Percentiles rank a stretch among this genome's conserved stretches.
Conservation (phyloP, 2,888 invertebrate species). For the Sarcophaga carnaria region DNA sequence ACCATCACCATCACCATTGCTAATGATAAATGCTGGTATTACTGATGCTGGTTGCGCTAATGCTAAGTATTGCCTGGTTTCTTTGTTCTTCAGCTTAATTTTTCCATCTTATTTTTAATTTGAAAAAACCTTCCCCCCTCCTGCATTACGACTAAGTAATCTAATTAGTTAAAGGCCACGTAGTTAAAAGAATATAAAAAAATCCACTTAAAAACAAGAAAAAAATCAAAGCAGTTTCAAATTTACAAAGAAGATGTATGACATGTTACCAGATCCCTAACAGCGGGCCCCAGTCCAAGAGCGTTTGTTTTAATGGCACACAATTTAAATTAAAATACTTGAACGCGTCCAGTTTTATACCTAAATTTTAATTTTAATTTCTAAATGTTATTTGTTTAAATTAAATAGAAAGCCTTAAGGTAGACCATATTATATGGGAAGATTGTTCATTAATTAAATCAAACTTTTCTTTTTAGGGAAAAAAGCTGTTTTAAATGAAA, state of each 20-base stretch:
- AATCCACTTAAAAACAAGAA: slow-evolving; percentile 6
- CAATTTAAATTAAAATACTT: slow-evolving; percentile 57
- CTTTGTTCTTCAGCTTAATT: too few relatives aligned
- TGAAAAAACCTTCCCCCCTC: neutral
- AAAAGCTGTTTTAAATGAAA: too few relatives aligned
- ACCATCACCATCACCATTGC: slow-evolving; percentile 17
- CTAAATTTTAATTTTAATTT: too few relatives aligned
- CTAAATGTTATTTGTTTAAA: too few relatives aligned
- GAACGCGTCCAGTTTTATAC: too few relatives aligned
- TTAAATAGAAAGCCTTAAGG: too few relatives aligned
- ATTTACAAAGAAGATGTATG: slow-evolving; percentile 21
- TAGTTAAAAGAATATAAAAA: slow-evolving; percentile 49
- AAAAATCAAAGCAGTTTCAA: too few relatives aligned
- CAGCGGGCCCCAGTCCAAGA: slow-evolving; percentile 27
- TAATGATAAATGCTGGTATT: slow-evolving; percentile 36
- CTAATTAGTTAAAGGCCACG: slow-evolving; percentile 65
- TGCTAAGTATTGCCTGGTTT: too few relatives aligned
- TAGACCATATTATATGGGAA: too few relatives aligned
- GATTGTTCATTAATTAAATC: too few relatives aligned
- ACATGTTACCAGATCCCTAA: slow-evolving; percentile 1
- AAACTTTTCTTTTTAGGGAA: too few relatives aligned
- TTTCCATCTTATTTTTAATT: slow-evolving; percentile 9
- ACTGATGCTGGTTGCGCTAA: neutral
- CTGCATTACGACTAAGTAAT: slow-evolving; percentile 37
- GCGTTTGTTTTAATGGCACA: slow-evolving; percentile 53